phyloP scores from a whole-genome alignment of 2,113 vertebrate genomes.

The Centropus unirufus region DNA sequence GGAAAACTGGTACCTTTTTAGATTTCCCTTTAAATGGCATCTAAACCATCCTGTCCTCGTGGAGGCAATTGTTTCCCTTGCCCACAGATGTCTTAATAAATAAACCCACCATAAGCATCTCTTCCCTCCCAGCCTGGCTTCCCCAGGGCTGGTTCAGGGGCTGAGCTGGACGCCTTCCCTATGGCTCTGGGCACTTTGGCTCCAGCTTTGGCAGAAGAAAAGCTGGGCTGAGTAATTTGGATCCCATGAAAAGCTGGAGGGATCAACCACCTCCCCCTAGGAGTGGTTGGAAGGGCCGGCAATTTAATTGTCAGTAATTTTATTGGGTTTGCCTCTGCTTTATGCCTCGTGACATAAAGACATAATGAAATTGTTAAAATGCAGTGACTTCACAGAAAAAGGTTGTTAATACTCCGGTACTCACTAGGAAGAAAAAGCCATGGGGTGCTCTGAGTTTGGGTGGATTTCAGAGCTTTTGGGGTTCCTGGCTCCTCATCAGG shows the following conservation, averaged over 20 bases:
- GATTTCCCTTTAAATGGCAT: background rate
- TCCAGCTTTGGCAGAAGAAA: background rate
- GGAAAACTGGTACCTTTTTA: background rate
- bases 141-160: background rate
- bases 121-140: background rate
- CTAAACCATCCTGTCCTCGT: background rate
- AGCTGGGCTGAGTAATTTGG: fast-evolving
- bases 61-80: background rate
- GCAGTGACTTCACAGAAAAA: constrained; percentile 5
- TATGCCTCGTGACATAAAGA: constrained; percentile 15
- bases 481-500: background rate
- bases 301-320: background rate
- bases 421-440: background rate
- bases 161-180: background rate
- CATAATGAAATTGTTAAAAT: background rate
- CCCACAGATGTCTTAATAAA: background rate
- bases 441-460: background rate
- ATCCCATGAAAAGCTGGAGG: background rate
- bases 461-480: background rate
- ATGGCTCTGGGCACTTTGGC: background rate
- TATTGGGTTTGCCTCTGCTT: constrained; percentile 42
- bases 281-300: background rate
- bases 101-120: background rate
- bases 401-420: background rate
- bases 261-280: background rate